Evolutionary conservation across 2,888 invertebrate species (phyloP).

Genomic region (Polyploca ridens): DNA sequence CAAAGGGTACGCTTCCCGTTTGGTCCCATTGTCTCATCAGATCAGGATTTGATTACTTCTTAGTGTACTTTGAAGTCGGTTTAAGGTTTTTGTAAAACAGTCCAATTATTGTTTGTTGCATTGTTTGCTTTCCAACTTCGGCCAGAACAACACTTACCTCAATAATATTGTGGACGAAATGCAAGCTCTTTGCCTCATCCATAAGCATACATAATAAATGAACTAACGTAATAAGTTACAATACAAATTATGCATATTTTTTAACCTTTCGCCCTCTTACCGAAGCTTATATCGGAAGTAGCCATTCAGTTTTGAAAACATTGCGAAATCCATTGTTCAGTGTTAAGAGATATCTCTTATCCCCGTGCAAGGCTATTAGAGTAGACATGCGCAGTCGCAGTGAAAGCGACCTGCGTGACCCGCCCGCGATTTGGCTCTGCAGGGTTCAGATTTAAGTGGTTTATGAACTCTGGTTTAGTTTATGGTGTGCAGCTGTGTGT

Average conservation of each 20-base stretch:
- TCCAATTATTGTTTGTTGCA: too few species aligned
- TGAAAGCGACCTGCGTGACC: conserved; percentile 9
- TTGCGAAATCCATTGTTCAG: neutral
- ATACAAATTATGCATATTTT: conserved; percentile 7
- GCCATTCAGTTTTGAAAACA: neutral
- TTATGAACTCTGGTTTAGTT: neutral
- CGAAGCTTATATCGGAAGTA: neutral
- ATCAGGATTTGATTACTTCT: too few species aligned
- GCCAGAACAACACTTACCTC: neutral
- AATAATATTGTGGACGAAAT: too few species aligned
- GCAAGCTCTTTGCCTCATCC: neutral
- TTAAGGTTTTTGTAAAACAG: too few species aligned
- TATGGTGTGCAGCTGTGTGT: neutral
- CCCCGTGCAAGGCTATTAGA: conserved; percentile 2
- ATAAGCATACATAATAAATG: neutral
- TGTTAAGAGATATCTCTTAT: neutral
- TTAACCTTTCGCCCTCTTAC: neutral
- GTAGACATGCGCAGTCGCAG: neutral
- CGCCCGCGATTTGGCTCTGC: neutral
- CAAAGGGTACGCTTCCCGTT: too few species aligned
- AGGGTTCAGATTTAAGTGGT: neutral
- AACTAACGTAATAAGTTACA: neutral
- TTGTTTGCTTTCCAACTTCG: neutral
- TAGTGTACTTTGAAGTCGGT: too few species aligned
- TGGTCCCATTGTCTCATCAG: too few species aligned